Evolutionary conservation across 1,140 invertebrate species (phyloP), one percentile per base, ranked within the genome.

Genomic region (Brachionus asplanchnoidis): DNA sequence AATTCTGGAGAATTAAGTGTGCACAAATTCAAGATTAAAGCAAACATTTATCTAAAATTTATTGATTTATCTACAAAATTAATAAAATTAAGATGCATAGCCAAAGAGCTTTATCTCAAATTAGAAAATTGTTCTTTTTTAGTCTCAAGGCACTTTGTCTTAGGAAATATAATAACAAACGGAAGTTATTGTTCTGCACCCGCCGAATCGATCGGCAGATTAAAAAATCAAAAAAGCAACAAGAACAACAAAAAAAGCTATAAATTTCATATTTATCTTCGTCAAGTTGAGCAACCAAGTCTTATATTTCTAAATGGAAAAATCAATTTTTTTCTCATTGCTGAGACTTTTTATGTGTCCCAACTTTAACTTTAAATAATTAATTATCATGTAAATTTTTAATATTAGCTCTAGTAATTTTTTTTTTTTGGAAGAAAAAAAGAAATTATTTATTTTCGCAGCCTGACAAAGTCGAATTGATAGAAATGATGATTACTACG

Each of bases 331-430:
- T 46, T 73, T 73, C 20, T 60, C 17, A 20, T 60, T 60, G 53
- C 9, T 60, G 53, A 60, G 53, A 60, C 53, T 60, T 20, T 40
- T 42, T 73, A 73, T 42, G 68, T 42, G 32, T 36, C 40, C 36
- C 68, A 73, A 73, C 68, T 73, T 73, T 73, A 73, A 73, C 68
- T 73, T 73, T 73, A 73, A 73, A 73, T 73, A 73, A 73, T 73
- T 73, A 73, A 73, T 73, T 73, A 73, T 73, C 68, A 73, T 73
- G 68, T 73, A 73, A 73, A 73, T 73, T 73, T 73, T 73, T 73
- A 73, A 73, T 73, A 73, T 73, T 73, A 73, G 68, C 36, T 42
- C 40, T 40, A 73, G 40, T 42, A 73, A 73, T 73, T 42, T 73
- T 73, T 42, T 73, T 20, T 32, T 3, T 12, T 12, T 20, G n/a